These are phyloP conservation scores for Drosophila seguyi DNA, from an alignment of 1,140 invertebrate species.

Conservation along the genomic window DNA sequence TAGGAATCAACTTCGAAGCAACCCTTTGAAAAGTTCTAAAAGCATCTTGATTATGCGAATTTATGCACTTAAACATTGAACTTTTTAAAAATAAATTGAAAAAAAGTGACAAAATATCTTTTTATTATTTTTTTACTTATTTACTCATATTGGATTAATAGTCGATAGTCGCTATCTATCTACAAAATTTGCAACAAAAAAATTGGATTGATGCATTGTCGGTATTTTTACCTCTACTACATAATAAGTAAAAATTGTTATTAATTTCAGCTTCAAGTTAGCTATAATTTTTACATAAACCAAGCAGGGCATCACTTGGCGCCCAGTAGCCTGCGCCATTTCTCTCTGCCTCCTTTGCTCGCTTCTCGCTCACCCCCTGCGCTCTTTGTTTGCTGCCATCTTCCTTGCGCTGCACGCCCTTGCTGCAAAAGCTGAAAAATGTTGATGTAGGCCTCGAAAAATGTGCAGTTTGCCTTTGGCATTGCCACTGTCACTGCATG, in stretches of 20 bases:
- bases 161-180: too few relatives aligned
- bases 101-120: too few relatives aligned
- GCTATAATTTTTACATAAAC: not conserved
- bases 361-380: slow-evolving; percentile 22
- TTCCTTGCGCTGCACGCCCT: slow-evolving; percentile 55
- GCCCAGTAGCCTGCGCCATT: slow-evolving; percentile 14
- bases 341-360: slow-evolving; percentile 19
- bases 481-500: slow-evolving; percentile 81
- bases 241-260: not conserved
- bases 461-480: slow-evolving; percentile 81
- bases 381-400: slow-evolving; percentile 31
- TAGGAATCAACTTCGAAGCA: not conserved
- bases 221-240: too few relatives aligned
- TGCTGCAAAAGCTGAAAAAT: slow-evolving; percentile 69
- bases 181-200: too few relatives aligned
- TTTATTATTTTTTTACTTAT: too few relatives aligned
- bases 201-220: not conserved
- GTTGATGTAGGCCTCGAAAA: slow-evolving; percentile 82
- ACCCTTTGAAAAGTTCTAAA: not conserved
- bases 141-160: too few relatives aligned
- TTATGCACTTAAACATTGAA: not conserved
- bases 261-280: not conserved
- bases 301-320: slow-evolving; percentile 16
- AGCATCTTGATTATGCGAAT: not conserved
- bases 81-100: not conserved